Percentiles rank a stretch among this genome's conserved stretches.
phyloP scores from a whole-genome alignment of 1,140 invertebrate species.

The Lordiphosa mommai region DNA sequence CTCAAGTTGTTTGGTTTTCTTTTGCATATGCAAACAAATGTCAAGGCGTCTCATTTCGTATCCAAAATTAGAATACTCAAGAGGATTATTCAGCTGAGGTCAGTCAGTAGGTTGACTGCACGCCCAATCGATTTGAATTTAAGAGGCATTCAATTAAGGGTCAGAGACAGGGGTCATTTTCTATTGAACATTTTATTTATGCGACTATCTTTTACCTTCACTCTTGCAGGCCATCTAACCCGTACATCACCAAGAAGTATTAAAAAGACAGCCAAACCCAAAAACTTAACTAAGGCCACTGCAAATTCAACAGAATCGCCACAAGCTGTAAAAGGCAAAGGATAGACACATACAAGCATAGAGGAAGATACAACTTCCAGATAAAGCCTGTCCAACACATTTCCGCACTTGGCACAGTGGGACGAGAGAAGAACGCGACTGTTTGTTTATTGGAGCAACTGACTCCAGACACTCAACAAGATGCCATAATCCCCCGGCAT shows the following conservation, averaged over 20 bases:
- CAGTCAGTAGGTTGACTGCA: slow-evolving; percentile 5
- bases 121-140: slow-evolving; percentile 24
- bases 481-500: slow-evolving; percentile 6
- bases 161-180: slow-evolving; percentile 43
- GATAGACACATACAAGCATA: slow-evolving; percentile 17
- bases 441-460: slow-evolving; percentile 33
- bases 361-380: slow-evolving; percentile 46
- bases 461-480: no score
- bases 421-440: slow-evolving; percentile 33
- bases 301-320: slow-evolving; percentile 58
- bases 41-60: slow-evolving; percentile 22
- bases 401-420: slow-evolving; percentile 63
- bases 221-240: slow-evolving; percentile 43
- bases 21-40: slow-evolving; percentile 30
- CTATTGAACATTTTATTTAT: slow-evolving; percentile 26
- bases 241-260: slow-evolving; percentile 23
- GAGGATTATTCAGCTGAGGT: no score
- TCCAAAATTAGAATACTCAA: background rate
- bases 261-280: slow-evolving; percentile 41
- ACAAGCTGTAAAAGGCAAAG: slow-evolving; percentile 1
- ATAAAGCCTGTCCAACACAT: slow-evolving; percentile 47
- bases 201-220: slow-evolving; percentile 1
- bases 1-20: background rate
- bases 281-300: slow-evolving; percentile 32
- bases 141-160: slow-evolving; percentile 13